Evolutionary conservation across 23 tunicate species (phyloP).

Genomic region (Clavelina lepadiformis): DNA sequence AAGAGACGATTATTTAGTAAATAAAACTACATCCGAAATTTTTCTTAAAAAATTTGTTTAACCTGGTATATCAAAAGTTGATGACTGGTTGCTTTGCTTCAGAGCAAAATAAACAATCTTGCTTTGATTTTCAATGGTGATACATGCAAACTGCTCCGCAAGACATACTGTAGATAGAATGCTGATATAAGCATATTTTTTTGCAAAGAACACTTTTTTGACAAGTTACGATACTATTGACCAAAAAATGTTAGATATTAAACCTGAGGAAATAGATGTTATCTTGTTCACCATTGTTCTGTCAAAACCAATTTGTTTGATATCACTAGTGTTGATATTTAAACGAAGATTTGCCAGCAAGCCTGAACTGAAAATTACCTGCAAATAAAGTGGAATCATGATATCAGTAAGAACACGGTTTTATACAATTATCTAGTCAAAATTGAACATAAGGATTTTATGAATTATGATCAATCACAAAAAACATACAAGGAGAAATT

Average conservation of each 20-base stretch:
- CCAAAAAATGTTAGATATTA: too few species aligned
- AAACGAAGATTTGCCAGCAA: too few species aligned
- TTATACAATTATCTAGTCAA: too few species aligned
- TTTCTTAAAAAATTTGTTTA: not conserved
- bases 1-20: not conserved
- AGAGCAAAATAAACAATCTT: conserved; percentile 27
- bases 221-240: too few species aligned
- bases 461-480: too few species aligned
- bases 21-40: not conserved
- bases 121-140: conserved; percentile 37
- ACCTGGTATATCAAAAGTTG: conserved; percentile 51
- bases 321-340: conserved; percentile 26
- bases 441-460: too few species aligned
- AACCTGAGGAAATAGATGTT: conserved; percentile 29
- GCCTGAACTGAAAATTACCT: conserved; percentile 55
- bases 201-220: too few species aligned
- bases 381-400: too few species aligned
- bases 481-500: too few species aligned
- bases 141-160: conserved; percentile 47
- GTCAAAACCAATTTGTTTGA: conserved; percentile 47
- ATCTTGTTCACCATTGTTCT: conserved; percentile 56
- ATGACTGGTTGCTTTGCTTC: conserved; percentile 33
- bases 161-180: conserved; percentile 14
- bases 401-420: too few species aligned
- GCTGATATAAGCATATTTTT: too few species aligned